Conservation (phyloP, 2,888 invertebrate genomes). For the Zhengitettix transpicula region DNA sequence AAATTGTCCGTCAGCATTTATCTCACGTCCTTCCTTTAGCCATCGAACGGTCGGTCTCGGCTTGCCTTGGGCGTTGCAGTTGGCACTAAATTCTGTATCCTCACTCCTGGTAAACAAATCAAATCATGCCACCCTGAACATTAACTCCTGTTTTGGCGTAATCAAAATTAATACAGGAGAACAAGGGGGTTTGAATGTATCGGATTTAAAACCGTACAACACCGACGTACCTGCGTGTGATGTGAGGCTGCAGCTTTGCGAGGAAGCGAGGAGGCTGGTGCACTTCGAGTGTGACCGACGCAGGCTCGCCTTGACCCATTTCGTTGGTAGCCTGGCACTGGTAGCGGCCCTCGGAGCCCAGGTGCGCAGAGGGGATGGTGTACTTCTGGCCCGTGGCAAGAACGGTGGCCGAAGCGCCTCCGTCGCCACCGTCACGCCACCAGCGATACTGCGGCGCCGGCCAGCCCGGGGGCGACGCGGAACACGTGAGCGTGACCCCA, state of each 20-base stretch:
- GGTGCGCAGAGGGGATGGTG: constrained; percentile 68
- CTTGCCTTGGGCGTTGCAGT: constrained; percentile 77
- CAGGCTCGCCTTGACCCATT: constrained; percentile 69
- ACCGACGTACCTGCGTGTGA: constrained; percentile 33
- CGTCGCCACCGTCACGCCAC: constrained; percentile 61
- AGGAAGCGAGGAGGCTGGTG: constrained; percentile 78
- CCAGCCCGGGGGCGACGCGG: constrained; percentile 82
- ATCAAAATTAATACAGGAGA: too few relatives aligned
- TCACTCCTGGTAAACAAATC: constrained; percentile 37
- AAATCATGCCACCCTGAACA: too few relatives aligned
- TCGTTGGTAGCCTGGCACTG: constrained; percentile 83
- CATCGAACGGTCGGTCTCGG: constrained; percentile 70
- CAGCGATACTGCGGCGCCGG: constrained; percentile 79
- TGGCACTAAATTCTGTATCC: constrained; percentile 59
- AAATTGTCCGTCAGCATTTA: constrained; percentile 56
- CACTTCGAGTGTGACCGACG: constrained; percentile 69
- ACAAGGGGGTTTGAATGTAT: too few relatives aligned
- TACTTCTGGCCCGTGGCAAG: constrained; percentile 66
- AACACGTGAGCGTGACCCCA: constrained; percentile 67
- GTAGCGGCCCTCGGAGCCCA: constrained; percentile 75
- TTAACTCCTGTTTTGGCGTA: too few relatives aligned
- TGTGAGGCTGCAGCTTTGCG: constrained; percentile 64
- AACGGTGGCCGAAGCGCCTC: constrained; percentile 31
- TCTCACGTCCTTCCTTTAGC: constrained; percentile 70
- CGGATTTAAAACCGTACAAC: too few relatives aligned